Evolutionary conservation across 2,797 vertebrate species (phyloP).

Genomic region (Oryzias sinensis): DNA sequence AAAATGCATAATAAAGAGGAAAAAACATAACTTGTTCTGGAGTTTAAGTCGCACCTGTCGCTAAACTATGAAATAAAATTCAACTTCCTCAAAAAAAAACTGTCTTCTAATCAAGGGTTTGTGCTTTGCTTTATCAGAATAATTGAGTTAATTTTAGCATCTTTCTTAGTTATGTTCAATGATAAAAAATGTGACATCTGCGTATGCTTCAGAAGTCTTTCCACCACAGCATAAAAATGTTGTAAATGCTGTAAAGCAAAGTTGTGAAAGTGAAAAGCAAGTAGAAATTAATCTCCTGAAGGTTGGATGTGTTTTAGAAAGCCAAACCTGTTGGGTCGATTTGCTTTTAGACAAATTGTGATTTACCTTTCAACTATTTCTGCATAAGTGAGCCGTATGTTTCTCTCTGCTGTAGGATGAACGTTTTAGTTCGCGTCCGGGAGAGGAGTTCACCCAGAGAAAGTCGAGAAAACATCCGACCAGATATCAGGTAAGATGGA

Average conservation of each 20-base stretch:
- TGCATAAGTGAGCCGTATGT: conserved; percentile 14
- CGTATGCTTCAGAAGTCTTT: conserved; percentile 17
- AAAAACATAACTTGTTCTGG: too few species aligned
- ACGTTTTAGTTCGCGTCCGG: conserved; percentile 80
- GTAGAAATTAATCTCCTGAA: background rate
- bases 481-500: conserved; percentile 86
- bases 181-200: background rate
- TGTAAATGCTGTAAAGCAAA: conserved; percentile 32
- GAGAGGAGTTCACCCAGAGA: conserved; percentile 83
- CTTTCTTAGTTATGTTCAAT: too few species aligned
- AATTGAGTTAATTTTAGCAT: too few species aligned
- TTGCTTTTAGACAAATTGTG: background rate
- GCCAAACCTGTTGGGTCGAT: background rate
- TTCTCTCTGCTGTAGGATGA: conserved; percentile 77
- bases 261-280: background rate
- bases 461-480: conserved; percentile 90
- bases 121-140: too few species aligned
- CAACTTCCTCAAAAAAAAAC: too few species aligned
- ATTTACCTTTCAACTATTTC: conserved; percentile 7
- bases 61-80: too few species aligned
- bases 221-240: conserved; percentile 19
- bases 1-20: too few species aligned
- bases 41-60: too few species aligned
- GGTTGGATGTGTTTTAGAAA: too few species aligned
- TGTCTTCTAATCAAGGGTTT: too few species aligned